These are phyloP conservation scores for Todiramphus chloris DNA, from an alignment of 2,113 vertebrate genomes.

Conservation along the genomic window DNA sequence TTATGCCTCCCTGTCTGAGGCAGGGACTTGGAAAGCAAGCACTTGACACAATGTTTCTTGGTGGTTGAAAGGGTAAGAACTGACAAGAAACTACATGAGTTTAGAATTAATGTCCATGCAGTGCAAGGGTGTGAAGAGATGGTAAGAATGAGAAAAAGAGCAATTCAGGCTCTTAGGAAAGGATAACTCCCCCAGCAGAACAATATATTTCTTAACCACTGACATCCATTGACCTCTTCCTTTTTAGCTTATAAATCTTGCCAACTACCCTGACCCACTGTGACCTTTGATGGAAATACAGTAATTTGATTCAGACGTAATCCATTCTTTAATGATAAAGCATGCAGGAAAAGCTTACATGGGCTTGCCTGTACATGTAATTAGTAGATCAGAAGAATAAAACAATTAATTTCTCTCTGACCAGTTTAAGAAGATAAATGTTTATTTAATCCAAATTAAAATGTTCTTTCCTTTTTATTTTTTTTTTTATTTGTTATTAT, in stretches of 20 bases:
- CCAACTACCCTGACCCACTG: neutral
- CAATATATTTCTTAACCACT: neutral
- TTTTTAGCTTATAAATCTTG: constrained; percentile 41
- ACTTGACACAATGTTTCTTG: neutral
- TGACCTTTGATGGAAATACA: constrained; percentile 24
- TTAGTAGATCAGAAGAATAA: constrained; percentile 20
- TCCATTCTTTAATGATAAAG: constrained; percentile 35
- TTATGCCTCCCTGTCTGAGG: neutral
- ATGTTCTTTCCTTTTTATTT: neutral
- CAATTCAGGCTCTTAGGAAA: neutral
- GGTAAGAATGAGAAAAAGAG: neutral
- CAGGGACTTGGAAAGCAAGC: neutral
- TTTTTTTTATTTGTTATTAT: neutral
- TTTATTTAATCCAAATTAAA: constrained; percentile 49
- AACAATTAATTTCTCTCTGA: constrained; percentile 47
- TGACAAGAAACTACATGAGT: constrained; percentile 1
- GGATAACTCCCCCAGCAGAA: neutral
- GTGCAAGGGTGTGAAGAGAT: neutral
- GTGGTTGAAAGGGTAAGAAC: neutral
- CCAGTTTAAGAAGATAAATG: constrained; percentile 6
- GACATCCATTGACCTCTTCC: constrained; percentile 3
- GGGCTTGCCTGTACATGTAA: constrained; percentile 10
- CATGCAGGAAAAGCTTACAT: neutral
- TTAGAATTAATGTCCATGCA: neutral
- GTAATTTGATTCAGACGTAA: constrained; percentile 25